phyloP scores from a whole-genome alignment of 2,113 vertebrate genomes.

The Callionymus lyra region DNA sequence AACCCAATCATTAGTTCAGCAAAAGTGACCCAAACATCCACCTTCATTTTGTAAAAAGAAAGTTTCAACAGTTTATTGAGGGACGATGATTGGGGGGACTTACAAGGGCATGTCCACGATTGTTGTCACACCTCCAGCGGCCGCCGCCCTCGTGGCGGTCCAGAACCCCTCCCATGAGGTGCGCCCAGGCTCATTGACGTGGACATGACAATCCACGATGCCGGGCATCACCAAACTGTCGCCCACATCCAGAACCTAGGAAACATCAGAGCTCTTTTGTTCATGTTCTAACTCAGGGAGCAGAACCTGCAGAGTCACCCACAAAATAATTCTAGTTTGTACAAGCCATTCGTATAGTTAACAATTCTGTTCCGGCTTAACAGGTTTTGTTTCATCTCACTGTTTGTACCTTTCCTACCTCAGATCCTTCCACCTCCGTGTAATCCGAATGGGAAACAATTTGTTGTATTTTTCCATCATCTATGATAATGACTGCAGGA shows the following conservation, averaged over 20 bases:
- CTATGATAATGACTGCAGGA: slow-evolving; percentile 65
- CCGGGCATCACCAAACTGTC: slow-evolving; percentile 75
- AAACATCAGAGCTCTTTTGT: too few species aligned
- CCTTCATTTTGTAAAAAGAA: too few species aligned
- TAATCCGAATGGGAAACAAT: slow-evolving; percentile 36
- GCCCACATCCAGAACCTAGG: slow-evolving; percentile 69
- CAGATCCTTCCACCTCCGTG: slow-evolving; percentile 21
- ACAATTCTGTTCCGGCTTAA: not conserved
- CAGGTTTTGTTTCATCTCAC: too few species aligned
- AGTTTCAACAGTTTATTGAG: too few species aligned
- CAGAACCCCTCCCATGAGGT: slow-evolving; percentile 73
- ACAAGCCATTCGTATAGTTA: not conserved
- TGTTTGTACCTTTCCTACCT: slow-evolving; percentile 36
- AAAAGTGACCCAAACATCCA: too few species aligned
- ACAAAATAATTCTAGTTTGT: too few species aligned
- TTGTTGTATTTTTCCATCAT: slow-evolving; percentile 60
- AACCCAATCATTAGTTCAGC: too few species aligned
- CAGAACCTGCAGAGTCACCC: too few species aligned
- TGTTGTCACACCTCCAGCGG: slow-evolving; percentile 76
- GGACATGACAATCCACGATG: slow-evolving; percentile 72
- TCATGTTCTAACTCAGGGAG: too few species aligned
- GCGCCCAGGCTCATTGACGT: slow-evolving; percentile 75
- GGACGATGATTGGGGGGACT: slow-evolving; percentile 5
- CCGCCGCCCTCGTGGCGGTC: slow-evolving; percentile 71
- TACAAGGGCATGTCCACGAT: slow-evolving; percentile 79